Base-by-base conservation (phyloP, 1,140 invertebrate species). In the Drosophila virilis region DNA sequence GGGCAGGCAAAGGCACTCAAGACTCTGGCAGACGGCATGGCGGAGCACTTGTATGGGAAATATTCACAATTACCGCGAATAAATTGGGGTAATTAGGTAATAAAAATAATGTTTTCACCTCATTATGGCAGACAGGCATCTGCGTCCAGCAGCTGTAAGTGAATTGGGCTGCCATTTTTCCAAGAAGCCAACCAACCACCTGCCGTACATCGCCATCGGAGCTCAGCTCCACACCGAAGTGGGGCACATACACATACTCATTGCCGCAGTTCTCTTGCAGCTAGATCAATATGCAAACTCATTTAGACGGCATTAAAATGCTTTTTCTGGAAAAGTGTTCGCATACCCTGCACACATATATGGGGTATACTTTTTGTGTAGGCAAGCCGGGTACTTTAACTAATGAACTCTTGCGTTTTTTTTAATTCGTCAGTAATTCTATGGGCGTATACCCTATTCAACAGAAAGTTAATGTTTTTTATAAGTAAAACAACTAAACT, bases 41-140 rank as follows among this genome's bases (percentile, higher is more conserved):
- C 81, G 69, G 32, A 74, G 85, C 43, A 81, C 48, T 67, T 43
- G 35, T 42, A 70, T 79, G 84, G 67, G 71, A 52, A 74, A 43
- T 73, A 74, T 62, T 84, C 35, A 48, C 82, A 90, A 90, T 90
- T 86, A 86, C 78, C 48, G 70, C 69, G 75, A 90, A 90, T 83
- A 90, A 91, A 88, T 91, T 91, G 82, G 76, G 88, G 88, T 91
- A 91, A 91, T 90, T 86, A 78, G 88, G 88, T 88, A 90, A 90
- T 90, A 86, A 91, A 91, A 86, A 91, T 84, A 86, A 86, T 89
- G 84, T 89, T 89, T 89, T 89, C 84, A 89, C 80, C 84, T 89
- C 84, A 75, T 89, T 84, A 78, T 66, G 28, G 57, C 38, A 37
- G 51, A 48, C 58, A 51, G 43, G 58, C 57, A 38, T n/a, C 42